Base-by-base conservation (phyloP, 2,888 invertebrate species). In the Entomobrya proxima region DNA sequence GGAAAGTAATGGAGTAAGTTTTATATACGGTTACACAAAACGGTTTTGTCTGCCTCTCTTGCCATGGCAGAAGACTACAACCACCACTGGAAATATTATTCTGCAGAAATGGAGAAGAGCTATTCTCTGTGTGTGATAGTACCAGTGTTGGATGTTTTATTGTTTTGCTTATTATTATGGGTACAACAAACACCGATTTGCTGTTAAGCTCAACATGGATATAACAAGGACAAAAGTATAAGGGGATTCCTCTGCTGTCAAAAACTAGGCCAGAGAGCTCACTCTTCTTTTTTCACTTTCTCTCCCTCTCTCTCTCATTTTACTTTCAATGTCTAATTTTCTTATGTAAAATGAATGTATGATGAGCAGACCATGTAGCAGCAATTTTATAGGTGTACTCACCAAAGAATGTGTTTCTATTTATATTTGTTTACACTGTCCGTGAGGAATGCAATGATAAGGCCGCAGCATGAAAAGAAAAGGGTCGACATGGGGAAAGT, bases 191-290 rank as follows among this genome's bases (percentile, higher is more conserved):
- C 58, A 76, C 76, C 76, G 58, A 76, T 58, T 76, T 76, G 58
- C 55, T 40, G 58, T 40, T 76, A 76, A 55, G 76, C 58, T 27
- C 76, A 52, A 74, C 69, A 69, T 32, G 74, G 50, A 74, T 52
- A 74, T 35, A 76, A 76, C 58, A 76, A 58, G 55, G 76, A 58
- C 76, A 37, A 44, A 40, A 85, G 50, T 69, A 61, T 47, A 67
- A 50, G 47, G 74, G 79, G 64, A 79, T 72, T 74, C 69, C 86
- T 47, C 67, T 55, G 52, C 74, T 86, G 86, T 81, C 81, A 86
- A 80, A 81, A 86, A 77, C 80, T 76, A 86, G 86, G 86, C 76
- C 86, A 82, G 67, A 61, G 50, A 47, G 47, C 64, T 64, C 44
- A 64, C 47, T 64, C 64, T 78, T 64, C 47, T 58, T 24, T 30